Evolutionary conservation across 2,113 vertebrate genomes (phyloP).

Genomic region (Lepisosteus oculatus): DNA sequence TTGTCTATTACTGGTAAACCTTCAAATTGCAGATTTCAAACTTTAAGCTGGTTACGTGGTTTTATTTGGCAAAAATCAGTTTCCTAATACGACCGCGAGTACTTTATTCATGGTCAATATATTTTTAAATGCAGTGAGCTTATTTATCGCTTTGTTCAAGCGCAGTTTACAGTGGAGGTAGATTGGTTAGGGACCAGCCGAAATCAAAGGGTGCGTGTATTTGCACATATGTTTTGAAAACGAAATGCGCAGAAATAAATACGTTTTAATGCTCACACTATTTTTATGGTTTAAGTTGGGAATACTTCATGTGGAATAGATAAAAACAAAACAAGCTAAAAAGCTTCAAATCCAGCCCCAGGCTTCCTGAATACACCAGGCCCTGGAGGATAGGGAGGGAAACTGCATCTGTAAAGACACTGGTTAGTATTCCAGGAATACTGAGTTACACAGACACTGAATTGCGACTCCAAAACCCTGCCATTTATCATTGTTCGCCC

Average conservation of each 20-base stretch:
- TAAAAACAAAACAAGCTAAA: background rate
- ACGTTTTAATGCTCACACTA: background rate
- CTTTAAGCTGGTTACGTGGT: too few species aligned
- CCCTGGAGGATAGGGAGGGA: constrained; percentile 26
- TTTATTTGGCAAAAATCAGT: too few species aligned
- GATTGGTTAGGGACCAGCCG: background rate
- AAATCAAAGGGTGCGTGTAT: background rate
- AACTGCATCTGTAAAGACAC: constrained; percentile 24
- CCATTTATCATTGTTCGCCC: too few species aligned
- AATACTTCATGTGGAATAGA: background rate
- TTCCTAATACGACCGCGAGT: too few species aligned
- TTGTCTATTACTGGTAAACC: too few species aligned
- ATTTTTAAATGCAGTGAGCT: background rate
- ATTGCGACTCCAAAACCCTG: too few species aligned
- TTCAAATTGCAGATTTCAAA: too few species aligned
- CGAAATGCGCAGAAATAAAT: background rate
- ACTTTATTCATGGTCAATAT: too few species aligned
- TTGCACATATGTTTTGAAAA: background rate
- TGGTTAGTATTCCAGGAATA: constrained; percentile 5
- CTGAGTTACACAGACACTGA: constrained; percentile 2
- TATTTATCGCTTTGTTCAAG: background rate
- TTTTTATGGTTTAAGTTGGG: background rate
- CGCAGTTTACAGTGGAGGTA: background rate
- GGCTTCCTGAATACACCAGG: constrained; percentile 16
- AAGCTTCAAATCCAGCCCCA: background rate